Conservation (phyloP, 2,888 invertebrate genomes). For the Apoderus coryli region DNA sequence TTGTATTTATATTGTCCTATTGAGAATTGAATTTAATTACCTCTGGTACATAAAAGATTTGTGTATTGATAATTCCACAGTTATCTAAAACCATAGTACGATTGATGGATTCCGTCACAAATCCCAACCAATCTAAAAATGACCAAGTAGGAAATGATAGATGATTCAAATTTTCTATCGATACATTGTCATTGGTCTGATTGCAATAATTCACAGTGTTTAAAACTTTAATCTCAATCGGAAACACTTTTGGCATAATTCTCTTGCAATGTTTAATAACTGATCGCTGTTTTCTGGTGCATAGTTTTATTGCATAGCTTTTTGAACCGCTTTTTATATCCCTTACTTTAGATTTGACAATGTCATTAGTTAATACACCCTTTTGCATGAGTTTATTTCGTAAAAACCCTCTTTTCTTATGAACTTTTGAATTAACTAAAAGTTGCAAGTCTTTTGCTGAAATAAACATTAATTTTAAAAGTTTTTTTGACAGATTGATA, state of each 20-base stretch:
- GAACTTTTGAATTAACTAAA: no score
- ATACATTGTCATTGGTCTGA: conserved; percentile 10
- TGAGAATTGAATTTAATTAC: conserved; percentile 27
- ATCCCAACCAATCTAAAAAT: conserved; percentile 58
- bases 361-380: neutral
- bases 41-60: conserved; percentile 56
- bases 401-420: no score
- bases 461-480: no score
- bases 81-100: conserved; percentile 57
- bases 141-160: conserved; percentile 26
- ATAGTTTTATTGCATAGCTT: conserved; percentile 14
- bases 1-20: conserved; percentile 1
- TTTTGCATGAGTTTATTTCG: conserved; percentile 2
- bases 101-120: conserved; percentile 64
- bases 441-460: no score
- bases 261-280: no score
- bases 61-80: conserved; percentile 47
- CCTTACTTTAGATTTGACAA: no score
- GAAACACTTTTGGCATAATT: conserved; percentile 23
- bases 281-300: no score
- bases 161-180: no score
- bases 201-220: conserved; percentile 13
- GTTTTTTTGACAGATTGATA: no score
- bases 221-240: conserved; percentile 26
- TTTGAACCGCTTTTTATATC: conserved; percentile 12